A percentile compares a stretch with the other conserved stretches of the same genome.
These are phyloP conservation scores for Gryllus bimaculatus DNA, from an alignment of 1,140 invertebrate genomes.

Conservation along the genomic window DNA sequence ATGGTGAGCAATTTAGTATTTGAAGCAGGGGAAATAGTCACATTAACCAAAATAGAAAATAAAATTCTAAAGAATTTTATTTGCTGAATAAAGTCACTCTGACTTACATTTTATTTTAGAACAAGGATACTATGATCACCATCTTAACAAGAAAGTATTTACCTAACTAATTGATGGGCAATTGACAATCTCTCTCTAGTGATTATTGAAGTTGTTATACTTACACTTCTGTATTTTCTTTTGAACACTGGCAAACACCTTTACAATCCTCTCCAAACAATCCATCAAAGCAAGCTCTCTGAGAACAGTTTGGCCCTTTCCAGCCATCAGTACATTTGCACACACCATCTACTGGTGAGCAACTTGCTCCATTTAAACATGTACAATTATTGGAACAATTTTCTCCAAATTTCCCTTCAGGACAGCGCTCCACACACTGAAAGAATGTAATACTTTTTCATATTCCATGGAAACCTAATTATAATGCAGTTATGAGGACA, in stretches of 20 bases:
- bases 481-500: neutral
- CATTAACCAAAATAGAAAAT: too few species aligned
- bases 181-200: neutral
- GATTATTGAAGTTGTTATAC: conserved; percentile 21
- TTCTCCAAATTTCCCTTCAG: conserved; percentile 60
- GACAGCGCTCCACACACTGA: conserved; percentile 69
- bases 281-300: conserved; percentile 52
- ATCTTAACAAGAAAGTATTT: too few species aligned
- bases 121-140: too few species aligned
- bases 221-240: conserved; percentile 59
- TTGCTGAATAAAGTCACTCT: too few species aligned
- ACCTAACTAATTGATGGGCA: neutral
- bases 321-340: conserved; percentile 69
- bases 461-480: neutral
- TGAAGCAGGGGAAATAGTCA: too few species aligned
- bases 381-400: conserved; percentile 63
- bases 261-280: conserved; percentile 62
- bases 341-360: conserved; percentile 54
- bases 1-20: too few species aligned
- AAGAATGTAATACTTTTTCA: conserved; percentile 17
- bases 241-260: conserved; percentile 62
- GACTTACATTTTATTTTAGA: too few species aligned
- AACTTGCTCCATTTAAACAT: conserved; percentile 69
- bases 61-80: too few species aligned
- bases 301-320: conserved; percentile 57